Conservation (phyloP, 1,140 invertebrate species). For the Dreissena rostriformis region DNA sequence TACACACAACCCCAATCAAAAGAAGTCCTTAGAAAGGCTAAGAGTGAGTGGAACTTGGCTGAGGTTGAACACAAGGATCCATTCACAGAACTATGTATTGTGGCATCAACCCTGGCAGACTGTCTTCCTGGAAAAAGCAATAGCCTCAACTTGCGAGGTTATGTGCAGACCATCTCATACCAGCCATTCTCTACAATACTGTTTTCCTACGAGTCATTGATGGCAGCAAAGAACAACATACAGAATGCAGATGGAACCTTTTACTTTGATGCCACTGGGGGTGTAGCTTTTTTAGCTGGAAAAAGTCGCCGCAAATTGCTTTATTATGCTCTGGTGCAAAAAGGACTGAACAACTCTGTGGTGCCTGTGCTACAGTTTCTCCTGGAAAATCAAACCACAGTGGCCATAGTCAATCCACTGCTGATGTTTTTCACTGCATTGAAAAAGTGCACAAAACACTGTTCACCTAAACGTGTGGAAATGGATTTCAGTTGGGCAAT, state of each 20-base stretch:
- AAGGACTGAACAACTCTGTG: background rate
- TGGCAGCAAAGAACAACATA: conserved; percentile 1
- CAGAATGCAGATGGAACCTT: conserved; percentile 4
- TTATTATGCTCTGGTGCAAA: conserved; percentile 6
- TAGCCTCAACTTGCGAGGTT: background rate
- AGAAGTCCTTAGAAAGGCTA: conserved; percentile 9
- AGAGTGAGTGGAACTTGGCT: conserved; percentile 11
- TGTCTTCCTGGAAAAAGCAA: too few relatives aligned
- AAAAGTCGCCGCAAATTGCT: background rate
- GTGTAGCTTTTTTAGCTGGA: conserved; percentile 10
- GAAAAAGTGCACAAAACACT: background rate
- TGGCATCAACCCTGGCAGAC: background rate
- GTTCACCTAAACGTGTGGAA: background rate
- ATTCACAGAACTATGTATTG: conserved; percentile 14
- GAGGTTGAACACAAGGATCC: conserved; percentile 18
- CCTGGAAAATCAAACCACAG: conserved; percentile 1
- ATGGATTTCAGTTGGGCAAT: conserved; percentile 16
- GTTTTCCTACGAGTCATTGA: conserved; percentile 5
- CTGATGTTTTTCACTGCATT: conserved; percentile 6
- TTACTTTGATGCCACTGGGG: conserved; percentile 6
- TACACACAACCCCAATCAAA: conserved; percentile 11
- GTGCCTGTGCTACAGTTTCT: conserved; percentile 10
- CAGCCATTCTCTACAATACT: background rate
- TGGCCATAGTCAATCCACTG: conserved; percentile 6
- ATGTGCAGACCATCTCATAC: conserved; percentile 7